These are phyloP conservation scores for Pheosia tremula DNA, from an alignment of 2,888 invertebrate species.

Conservation along the genomic window DNA sequence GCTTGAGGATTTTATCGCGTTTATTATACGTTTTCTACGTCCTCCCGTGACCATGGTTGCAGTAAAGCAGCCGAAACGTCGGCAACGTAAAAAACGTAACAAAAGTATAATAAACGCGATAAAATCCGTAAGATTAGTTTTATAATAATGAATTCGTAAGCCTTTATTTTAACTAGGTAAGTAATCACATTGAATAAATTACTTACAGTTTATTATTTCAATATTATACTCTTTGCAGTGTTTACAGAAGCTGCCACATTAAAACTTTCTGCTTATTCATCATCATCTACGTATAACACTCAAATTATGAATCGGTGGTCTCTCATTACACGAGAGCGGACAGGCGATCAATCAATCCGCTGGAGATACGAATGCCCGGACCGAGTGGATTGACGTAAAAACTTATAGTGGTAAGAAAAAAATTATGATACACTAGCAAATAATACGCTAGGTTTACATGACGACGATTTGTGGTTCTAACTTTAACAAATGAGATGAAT, in stretches of 20 bases:
- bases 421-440: constrained; percentile 30
- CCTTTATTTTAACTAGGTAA: too few relatives aligned
- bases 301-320: constrained; percentile 16
- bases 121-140: too few relatives aligned
- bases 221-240: neutral
- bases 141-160: too few relatives aligned
- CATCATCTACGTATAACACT: constrained; percentile 9
- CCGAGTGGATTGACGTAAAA: constrained; percentile 39
- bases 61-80: too few relatives aligned
- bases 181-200: neutral
- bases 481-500: too few relatives aligned
- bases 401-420: constrained; percentile 23
- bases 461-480: neutral
- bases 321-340: constrained; percentile 24
- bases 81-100: too few relatives aligned
- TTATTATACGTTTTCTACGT: too few relatives aligned
- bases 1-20: too few relatives aligned
- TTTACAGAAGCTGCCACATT: neutral
- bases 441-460: constrained; percentile 26
- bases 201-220: too few relatives aligned
- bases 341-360: constrained; percentile 30
- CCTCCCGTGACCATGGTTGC: too few relatives aligned
- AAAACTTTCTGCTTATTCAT: constrained; percentile 1
- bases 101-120: too few relatives aligned
- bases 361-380: constrained; percentile 34